These are phyloP conservation scores for Patella pellucida DNA, from an alignment of 2,888 invertebrate species.

Conservation along the genomic window DNA sequence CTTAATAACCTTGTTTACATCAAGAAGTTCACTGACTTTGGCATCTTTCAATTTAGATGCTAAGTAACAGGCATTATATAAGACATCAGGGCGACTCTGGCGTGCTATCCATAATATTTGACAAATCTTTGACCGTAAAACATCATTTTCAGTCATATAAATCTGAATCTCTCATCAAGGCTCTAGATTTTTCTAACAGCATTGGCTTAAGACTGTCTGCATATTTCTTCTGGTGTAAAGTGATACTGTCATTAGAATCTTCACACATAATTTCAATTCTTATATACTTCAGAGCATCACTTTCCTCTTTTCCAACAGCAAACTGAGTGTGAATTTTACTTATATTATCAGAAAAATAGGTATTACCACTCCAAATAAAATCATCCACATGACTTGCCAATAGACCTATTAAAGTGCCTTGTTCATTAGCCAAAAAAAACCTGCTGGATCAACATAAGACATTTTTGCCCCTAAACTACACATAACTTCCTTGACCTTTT, in stretches of 20 bases:
- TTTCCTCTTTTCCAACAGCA: conserved; percentile 21
- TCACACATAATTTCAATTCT: conserved; percentile 14
- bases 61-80: conserved; percentile 3
- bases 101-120: conserved; percentile 16
- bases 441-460: conserved; percentile 8
- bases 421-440: conserved; percentile 17
- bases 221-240: background rate
- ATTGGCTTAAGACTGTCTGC: conserved; percentile 4
- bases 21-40: conserved; percentile 2
- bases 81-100: background rate
- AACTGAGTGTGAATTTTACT: conserved; percentile 11
- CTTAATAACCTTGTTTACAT: conserved; percentile 21
- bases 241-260: conserved; percentile 1
- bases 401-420: conserved; percentile 10
- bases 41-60: background rate
- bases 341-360: conserved; percentile 18
- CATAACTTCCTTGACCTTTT: background rate
- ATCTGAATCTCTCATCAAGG: background rate
- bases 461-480: background rate
- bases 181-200: background rate
- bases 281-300: conserved; percentile 16
- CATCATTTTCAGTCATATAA: background rate
- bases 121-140: conserved; percentile 9
- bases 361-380: conserved; percentile 20
- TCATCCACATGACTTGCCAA: conserved; percentile 29